These are phyloP conservation scores for Poecilia latipinna DNA, from an alignment of 2,113 vertebrate genomes.

Conservation along the genomic window DNA sequence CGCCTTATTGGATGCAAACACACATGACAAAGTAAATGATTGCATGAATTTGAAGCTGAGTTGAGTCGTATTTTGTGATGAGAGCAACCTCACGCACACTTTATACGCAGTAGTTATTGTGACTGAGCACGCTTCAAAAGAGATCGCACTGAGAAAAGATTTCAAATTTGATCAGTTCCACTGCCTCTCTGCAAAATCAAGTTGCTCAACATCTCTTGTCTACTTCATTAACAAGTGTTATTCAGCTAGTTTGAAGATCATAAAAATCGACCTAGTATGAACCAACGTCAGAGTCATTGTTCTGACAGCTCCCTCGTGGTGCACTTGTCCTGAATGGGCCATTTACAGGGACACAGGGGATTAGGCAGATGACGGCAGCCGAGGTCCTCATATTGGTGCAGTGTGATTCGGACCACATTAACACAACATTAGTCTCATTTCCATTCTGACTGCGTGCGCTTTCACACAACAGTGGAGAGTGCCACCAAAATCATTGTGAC, in stretches of 20 bases:
- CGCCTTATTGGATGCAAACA: not conserved
- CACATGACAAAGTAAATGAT: not conserved
- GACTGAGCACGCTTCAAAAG: conserved; percentile 35
- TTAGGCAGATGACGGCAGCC: conserved; percentile 71
- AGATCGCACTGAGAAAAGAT: conserved; percentile 17
- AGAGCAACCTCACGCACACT: not conserved
- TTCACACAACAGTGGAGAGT: conserved; percentile 54
- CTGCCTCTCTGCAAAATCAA: conserved; percentile 44
- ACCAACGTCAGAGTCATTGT: conserved; percentile 57
- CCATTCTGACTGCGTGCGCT: conserved; percentile 60
- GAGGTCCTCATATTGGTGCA: conserved; percentile 66
- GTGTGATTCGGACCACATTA: conserved; percentile 77
- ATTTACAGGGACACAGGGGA: conserved; percentile 78
- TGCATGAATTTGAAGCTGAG: not conserved
- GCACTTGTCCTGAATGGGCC: conserved; percentile 76
- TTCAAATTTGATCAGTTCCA: conserved; percentile 39
- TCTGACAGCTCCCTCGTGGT: conserved; percentile 61
- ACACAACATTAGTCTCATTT: conserved; percentile 78
- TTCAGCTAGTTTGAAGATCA: conserved; percentile 65
- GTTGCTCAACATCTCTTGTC: conserved; percentile 67
- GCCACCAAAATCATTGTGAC: conserved; percentile 66
- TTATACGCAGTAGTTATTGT: conserved; percentile 4
- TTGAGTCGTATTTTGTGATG: conserved; percentile 3
- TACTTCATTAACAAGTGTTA: conserved; percentile 74
- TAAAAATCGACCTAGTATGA: conserved; percentile 75